phyloP scores from a whole-genome alignment of 1,140 invertebrate species.

The Bombus breviceps region DNA sequence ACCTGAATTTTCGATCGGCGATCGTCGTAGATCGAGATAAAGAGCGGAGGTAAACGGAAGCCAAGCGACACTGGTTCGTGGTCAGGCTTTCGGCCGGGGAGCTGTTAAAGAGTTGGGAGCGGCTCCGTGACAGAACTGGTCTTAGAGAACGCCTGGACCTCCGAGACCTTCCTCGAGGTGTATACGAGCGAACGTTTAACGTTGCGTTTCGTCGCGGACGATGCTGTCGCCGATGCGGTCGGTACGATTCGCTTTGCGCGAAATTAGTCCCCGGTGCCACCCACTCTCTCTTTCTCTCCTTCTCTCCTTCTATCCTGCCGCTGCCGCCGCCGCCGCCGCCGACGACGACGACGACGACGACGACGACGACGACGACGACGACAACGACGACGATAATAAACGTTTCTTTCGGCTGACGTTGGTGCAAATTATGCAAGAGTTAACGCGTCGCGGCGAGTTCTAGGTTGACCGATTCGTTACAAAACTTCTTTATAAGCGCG shows the following conservation, averaged over 20 bases:
- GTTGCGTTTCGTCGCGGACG: conserved; percentile 7
- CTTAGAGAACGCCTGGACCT: conserved; percentile 51
- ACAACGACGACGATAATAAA: conserved; percentile 21
- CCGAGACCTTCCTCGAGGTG: conserved; percentile 32
- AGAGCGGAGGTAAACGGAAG: conserved; percentile 65
- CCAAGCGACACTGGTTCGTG: conserved; percentile 61
- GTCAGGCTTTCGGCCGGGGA: conserved; percentile 60
- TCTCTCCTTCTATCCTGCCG: too few species aligned
- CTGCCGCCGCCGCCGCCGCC: too few species aligned
- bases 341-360: too few species aligned
- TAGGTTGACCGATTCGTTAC: conserved; percentile 38
- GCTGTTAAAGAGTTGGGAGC: conserved; percentile 72
- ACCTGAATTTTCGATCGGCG: conserved; percentile 57
- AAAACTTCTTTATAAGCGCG: background rate
- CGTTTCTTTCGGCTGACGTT: conserved; percentile 15
- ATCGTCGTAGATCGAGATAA: conserved; percentile 66
- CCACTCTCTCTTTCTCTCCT: too few species aligned
- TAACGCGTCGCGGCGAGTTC: conserved; percentile 46
- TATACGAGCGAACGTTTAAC: background rate
- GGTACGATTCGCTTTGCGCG: too few species aligned
- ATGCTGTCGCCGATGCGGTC: background rate
- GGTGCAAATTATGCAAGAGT: conserved; percentile 42
- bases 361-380: background rate
- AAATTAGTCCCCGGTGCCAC: too few species aligned
- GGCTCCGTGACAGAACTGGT: conserved; percentile 73